Percentiles rank a stretch among this genome's conserved stretches.
phyloP scores from a whole-genome alignment of 1,140 invertebrate species.

The Nilaparvata lugens region DNA sequence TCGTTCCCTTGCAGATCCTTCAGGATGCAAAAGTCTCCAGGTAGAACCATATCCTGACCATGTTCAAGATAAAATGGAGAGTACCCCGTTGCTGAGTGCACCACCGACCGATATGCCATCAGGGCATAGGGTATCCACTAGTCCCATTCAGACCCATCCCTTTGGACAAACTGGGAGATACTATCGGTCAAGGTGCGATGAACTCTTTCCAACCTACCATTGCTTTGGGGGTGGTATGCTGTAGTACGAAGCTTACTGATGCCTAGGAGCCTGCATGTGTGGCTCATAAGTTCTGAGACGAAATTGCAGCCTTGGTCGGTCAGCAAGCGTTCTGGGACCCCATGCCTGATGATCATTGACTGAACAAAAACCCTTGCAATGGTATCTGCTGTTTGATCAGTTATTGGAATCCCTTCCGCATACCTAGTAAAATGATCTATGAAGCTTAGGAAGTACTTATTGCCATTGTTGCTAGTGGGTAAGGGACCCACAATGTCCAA shows the following conservation, averaged over 20 bases:
- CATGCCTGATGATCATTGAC: constrained; percentile 24
- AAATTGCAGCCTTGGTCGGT: constrained; percentile 26
- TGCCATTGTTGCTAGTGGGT: constrained; percentile 18
- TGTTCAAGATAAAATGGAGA: not conserved
- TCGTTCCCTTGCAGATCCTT: too few relatives aligned
- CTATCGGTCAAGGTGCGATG: not conserved
- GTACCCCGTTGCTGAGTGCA: not conserved
- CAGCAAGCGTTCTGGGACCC: constrained; percentile 21
- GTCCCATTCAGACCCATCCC: not conserved
- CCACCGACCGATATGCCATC: not conserved
- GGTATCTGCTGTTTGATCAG: constrained; percentile 25
- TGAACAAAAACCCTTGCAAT: constrained; percentile 21
- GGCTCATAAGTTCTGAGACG: constrained; percentile 9
- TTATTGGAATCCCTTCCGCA: constrained; percentile 23
- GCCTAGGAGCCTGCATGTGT: constrained; percentile 2
- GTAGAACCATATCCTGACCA: not conserved
- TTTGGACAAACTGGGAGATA: not conserved
- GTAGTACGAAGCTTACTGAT: constrained; percentile 11
- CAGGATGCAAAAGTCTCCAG: too few relatives aligned
- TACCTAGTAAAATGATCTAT: constrained; percentile 29
- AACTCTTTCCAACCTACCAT: constrained; percentile 10
- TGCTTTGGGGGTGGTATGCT: constrained; percentile 10
- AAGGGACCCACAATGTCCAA: constrained; percentile 24
- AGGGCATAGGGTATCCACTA: not conserved
- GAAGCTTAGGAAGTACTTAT: constrained; percentile 27